Evolutionary conservation across 2,888 invertebrate genomes (phyloP), one percentile per base, ranked within the genome.

Genomic region (Macropis europaea): DNA sequence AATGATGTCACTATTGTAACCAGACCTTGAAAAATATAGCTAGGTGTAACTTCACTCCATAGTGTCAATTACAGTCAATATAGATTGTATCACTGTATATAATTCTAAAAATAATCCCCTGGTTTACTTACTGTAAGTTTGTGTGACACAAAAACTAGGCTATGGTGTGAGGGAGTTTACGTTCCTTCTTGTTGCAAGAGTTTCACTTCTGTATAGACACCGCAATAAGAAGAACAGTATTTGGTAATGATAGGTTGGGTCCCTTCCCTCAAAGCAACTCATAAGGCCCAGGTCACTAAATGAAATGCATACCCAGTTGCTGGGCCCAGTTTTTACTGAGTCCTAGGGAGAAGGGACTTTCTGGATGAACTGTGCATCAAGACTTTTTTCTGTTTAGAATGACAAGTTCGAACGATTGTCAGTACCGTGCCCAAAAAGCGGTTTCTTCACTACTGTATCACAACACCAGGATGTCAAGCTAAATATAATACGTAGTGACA

Each of bases 111-210:
- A n/a, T n/a, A n/a, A n/a, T n/a, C n/a, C n/a, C n/a, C n/a, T n/a
- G n/a, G 38, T 87, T 88, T 89, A 88, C 89, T 89, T 89, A 90
- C 89, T 89, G 89, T 89, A 88, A 84, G 80, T 83, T 84, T 74
- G 79, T 84, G 83, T 86, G 82, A 89, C 86, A 88, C 85, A 87
- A 85, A 88, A 88, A 84, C 85, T 88, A 79, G 40, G 76, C 81
- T 85, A 82, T 83, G 68, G 76, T 83, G 77, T 82, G 78, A 79
- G 78, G 79, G 70, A 80, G 66, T 80, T 82, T 82, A 82, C 80
- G 77, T 83, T 84, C 77, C 80, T 83, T 81, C 79, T 79, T 79
- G 84, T 84, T 88, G 82, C 80, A 82, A 81, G n/a, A n/a, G 52
- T 82, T 69, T 79, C 48, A 67, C 52, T 61, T 42, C 61, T 26